Evolutionary conservation across 2,797 vertebrate species (phyloP), one percentile per base, ranked within the genome.

Genomic region (Hydrocynus forskahlii): DNA sequence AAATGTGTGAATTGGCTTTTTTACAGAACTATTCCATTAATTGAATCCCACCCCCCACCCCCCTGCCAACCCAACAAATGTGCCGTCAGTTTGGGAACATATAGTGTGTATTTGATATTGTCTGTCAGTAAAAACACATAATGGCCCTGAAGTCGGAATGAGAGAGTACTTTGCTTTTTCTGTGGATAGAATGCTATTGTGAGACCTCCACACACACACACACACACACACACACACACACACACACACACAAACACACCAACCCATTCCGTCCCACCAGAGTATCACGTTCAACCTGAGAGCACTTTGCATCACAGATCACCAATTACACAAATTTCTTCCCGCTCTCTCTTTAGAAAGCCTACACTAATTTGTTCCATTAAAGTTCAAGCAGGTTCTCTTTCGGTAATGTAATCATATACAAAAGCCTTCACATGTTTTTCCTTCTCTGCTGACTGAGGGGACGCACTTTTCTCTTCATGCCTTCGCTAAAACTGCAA

Each of bases 301-400:
- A 68, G 70, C 71, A 64, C 80, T 80, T 83, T 76, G 63, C 75
- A 81, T 78, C 82, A 81, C 83, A 81, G 83, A 87, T 76, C 64
- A 81, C 77, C 83, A 84, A 84, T 86, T 84, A 84, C 84, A 76
- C 75, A 38, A 63, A 83, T 57, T 68, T 80, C 67, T 75, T 70
- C 21, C 43, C 38, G n/a, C 14, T 55, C 21, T 23, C 70, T 55
- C 52, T 80, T 25, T 40, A 52, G 29, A 78, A 82, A 75, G 74
- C 71, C 79, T 40, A 29, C 73, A 63, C 78, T 81, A 81, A 82
- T 86, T 84, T 84, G 70, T 83, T 82, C 67, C 82, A 87, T 86
- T 86, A 82, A 84, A 87, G 85, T 84, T 85, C 82, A 83, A 83
- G 75, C 54, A 75, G 85, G 79, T 73, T 78, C 77, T 74, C 70